phyloP scores from a whole-genome alignment of 2,888 invertebrate species.

The Helleia helle region DNA sequence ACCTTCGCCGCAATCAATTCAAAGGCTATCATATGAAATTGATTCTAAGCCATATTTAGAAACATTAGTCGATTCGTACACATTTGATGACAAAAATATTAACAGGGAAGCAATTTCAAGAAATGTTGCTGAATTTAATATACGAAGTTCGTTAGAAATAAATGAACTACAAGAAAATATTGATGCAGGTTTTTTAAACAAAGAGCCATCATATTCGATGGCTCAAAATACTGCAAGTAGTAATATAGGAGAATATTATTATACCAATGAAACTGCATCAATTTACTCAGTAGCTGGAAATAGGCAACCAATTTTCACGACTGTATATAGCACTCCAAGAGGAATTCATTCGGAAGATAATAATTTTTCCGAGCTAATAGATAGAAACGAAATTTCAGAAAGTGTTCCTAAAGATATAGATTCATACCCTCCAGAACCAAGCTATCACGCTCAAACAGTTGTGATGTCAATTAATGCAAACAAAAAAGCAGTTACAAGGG shows the following conservation, averaged over 20 bases:
- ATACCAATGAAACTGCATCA: constrained; percentile 74
- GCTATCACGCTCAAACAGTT: constrained; percentile 73
- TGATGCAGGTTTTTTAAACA: constrained; percentile 42
- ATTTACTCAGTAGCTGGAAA: constrained; percentile 86
- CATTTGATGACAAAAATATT: constrained; percentile 41
- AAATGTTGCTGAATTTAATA: background rate
- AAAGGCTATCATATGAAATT: constrained; percentile 51
- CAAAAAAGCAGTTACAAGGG: constrained; percentile 70
- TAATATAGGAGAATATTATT: constrained; percentile 58
- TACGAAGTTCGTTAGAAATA: constrained; percentile 35
- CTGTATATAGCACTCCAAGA: constrained; percentile 80
- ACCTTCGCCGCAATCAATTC: constrained; percentile 51
- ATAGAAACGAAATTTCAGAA: constrained; percentile 71
- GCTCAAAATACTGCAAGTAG: constrained; percentile 43
- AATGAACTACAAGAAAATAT: constrained; percentile 43
- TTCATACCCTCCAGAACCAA: constrained; percentile 71
- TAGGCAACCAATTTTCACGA: constrained; percentile 81
- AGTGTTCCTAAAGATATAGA: constrained; percentile 44
- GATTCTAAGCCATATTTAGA: constrained; percentile 68
- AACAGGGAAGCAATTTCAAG: constrained; percentile 34
- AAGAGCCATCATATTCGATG: constrained; percentile 38
- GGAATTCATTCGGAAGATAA: constrained; percentile 76
- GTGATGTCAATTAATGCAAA: constrained; percentile 53
- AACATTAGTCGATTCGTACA: constrained; percentile 71
- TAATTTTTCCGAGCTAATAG: constrained; percentile 79